Conservation (phyloP, 2,113 vertebrate species). For the Elanoides forficatus region DNA sequence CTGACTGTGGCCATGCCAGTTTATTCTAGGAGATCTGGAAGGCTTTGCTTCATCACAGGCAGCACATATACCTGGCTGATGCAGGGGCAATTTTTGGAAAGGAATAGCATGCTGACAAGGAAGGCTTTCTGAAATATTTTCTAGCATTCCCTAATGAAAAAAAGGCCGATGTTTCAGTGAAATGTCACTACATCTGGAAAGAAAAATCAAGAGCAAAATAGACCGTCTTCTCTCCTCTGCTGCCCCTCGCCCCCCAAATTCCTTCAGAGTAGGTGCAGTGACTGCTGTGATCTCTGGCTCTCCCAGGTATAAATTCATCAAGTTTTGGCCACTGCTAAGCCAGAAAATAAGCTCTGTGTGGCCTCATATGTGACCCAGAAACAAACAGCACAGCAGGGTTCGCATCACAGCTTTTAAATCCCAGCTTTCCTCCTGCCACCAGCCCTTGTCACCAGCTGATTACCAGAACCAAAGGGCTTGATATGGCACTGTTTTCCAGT, state of each 20-base stretch:
- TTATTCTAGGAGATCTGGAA: neutral
- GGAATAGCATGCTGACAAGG: neutral
- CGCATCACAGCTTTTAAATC: neutral
- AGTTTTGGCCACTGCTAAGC: neutral
- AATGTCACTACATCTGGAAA: neutral
- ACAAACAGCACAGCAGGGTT: neutral
- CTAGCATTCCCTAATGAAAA: neutral
- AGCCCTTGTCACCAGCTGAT: neutral
- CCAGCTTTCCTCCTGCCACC: neutral
- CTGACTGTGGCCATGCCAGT: neutral
- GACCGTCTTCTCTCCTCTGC: neutral
- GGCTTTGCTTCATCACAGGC: neutral
- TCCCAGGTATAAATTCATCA: neutral
- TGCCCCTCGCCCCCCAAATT: neutral
- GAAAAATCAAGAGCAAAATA: neutral
- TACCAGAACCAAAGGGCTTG: neutral
- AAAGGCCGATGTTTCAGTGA: neutral
- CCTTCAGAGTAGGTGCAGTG: neutral
- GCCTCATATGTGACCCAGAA: neutral
- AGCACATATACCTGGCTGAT: neutral
- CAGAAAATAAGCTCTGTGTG: neutral
- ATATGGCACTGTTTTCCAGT: neutral
- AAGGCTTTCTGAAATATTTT: neutral
- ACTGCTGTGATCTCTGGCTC: neutral
- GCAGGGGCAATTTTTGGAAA: neutral